Base-by-base conservation (phyloP, 2,888 invertebrate genomes). In the Aromia moschata region DNA sequence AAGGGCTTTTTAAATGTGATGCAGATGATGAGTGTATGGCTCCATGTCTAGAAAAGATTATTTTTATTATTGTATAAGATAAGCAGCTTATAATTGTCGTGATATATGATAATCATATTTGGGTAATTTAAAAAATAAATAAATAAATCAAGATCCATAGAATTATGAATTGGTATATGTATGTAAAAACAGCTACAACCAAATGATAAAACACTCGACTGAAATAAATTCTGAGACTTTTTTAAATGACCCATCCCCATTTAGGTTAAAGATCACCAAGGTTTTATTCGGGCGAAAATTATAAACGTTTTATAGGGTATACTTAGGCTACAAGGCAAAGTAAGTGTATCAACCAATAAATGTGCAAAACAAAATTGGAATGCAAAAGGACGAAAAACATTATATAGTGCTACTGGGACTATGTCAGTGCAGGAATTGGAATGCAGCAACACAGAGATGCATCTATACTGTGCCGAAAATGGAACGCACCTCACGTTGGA, bases 61-160 rank as follows among this genome's bases (percentile, higher is more conserved):
- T 77, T 77, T 77, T 78, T 78, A 72, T 73, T 76, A 77, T 76
- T 71, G 72, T 67, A 71, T 71, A 73, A 74, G 68, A 70, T 76
- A 77, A 73, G 74, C 74, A 78, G 79, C 79, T 79, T 79, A 74
- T 79, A 76, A 77, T 70, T 79, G 79, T 79, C 77, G 78, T 79
- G 77, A 78, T 79, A 77, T 70, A 74, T 74, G 74, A 74, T 72
- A 71, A 74, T 72, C 72, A 73, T 70, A 60, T 46, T 60, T 56
- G 54, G 49, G 60, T 64, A 17, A 52, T 41, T 52, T 41, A 52
- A 52, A 52, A 52, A 52, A 51, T 15, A 31, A 20, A 11, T 46
- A 31, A 33, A n/a, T n/a, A n/a, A n/a, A n/a, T n/a, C n/a, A n/a
- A n/a, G n/a, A n/a, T n/a, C n/a, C n/a, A n/a, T n/a, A n/a, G n/a